Percentiles rank a stretch among this genome's conserved stretches.
phyloP scores from a whole-genome alignment of 2,113 vertebrate genomes.

The Nothobranchius kuhntae region DNA sequence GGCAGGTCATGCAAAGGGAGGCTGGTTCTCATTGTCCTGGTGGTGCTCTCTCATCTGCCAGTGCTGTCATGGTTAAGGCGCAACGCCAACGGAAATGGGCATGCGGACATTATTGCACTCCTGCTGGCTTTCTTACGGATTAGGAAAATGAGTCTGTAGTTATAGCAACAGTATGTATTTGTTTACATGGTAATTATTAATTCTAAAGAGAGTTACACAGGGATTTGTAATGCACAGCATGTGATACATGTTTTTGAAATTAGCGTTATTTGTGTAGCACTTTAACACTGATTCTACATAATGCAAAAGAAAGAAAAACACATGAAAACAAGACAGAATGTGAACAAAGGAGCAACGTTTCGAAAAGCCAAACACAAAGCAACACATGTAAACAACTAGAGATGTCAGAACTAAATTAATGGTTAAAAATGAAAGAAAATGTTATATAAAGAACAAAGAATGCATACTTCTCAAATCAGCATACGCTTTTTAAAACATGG shows the following conservation, averaged over 20 bases:
- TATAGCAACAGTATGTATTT: constrained; percentile 5
- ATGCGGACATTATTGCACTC: constrained; percentile 20
- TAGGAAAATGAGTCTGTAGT: constrained; percentile 24
- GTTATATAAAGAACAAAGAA: no score
- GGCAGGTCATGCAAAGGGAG: constrained; percentile 41
- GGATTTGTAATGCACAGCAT: constrained; percentile 2
- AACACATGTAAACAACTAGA: no score
- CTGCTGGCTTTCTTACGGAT: constrained; percentile 23
- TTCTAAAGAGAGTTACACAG: constrained; percentile 4
- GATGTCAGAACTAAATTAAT: no score
- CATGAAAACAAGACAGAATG: neutral
- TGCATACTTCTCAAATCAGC: no score
- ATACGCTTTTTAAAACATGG: no score
- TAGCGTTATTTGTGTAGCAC: neutral
- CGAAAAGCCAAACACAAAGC: neutral
- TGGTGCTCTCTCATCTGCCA: constrained; percentile 34
- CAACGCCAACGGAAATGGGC: constrained; percentile 14
- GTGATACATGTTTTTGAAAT: constrained; percentile 4
- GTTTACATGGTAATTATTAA: constrained; percentile 11
- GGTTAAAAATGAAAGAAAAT: no score
- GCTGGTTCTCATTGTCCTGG: constrained; percentile 28
- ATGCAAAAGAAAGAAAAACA: neutral
- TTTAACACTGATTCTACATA: neutral
- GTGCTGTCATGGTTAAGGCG: constrained; percentile 41
- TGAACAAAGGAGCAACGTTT: no score